These are phyloP conservation scores for Caenorhabditis panamensis DNA, from an alignment of 2,888 invertebrate species.

Conservation along the genomic window DNA sequence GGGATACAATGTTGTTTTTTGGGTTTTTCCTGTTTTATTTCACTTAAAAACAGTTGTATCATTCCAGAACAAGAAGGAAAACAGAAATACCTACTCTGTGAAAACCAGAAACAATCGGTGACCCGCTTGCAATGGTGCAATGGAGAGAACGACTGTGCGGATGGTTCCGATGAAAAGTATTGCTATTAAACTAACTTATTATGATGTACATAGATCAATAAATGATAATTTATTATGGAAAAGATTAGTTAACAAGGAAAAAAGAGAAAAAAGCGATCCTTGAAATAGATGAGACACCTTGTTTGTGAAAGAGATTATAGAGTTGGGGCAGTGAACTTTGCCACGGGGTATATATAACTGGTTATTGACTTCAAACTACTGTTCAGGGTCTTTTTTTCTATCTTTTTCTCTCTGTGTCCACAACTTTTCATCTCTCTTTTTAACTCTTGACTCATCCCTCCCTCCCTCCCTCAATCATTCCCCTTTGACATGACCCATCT, in stretches of 20 bases:
- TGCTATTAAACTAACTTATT: slow-evolving; percentile 63
- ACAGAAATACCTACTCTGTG: slow-evolving; percentile 77
- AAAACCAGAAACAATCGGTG: slow-evolving; percentile 80
- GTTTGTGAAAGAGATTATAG: slow-evolving; percentile 36
- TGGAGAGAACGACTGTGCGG: slow-evolving; percentile 76
- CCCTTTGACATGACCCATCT: neutral
- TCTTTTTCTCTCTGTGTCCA: slow-evolving; percentile 19
- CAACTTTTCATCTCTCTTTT: neutral
- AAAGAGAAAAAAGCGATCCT: too few species aligned
- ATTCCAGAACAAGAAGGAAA: slow-evolving; percentile 69
- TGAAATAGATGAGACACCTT: neutral
- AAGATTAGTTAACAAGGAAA: too few species aligned
- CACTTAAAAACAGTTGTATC: too few species aligned
- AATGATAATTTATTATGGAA: too few species aligned
- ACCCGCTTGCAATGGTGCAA: slow-evolving; percentile 79
- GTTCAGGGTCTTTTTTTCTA: slow-evolving; percentile 20
- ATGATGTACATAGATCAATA: neutral
- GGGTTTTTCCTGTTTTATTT: too few species aligned
- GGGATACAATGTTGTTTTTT: too few species aligned
- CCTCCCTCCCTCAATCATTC: neutral
- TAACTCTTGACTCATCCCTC: slow-evolving; percentile 5
- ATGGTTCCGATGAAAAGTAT: slow-evolving; percentile 79
- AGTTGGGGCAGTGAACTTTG: neutral
- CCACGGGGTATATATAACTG: slow-evolving; percentile 8
- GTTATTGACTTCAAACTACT: too few species aligned